Conservation (phyloP, 2,888 invertebrate species). For the Atethmia centrago region DNA sequence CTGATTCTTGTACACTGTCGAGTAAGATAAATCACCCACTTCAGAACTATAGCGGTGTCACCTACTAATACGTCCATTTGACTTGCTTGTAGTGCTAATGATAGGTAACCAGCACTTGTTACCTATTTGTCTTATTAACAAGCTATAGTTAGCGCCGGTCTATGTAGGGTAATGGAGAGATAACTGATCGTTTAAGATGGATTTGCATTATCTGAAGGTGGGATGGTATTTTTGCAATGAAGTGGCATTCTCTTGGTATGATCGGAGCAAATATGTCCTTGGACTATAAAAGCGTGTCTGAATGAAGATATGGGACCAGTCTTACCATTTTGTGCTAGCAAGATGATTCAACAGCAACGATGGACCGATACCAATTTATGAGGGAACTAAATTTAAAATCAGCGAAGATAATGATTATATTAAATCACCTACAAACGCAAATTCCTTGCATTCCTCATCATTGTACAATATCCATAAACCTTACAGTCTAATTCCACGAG, state of each 20-base stretch:
- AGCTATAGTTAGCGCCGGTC: conserved; percentile 43
- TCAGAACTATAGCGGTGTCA: conserved; percentile 48
- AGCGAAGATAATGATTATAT: neutral
- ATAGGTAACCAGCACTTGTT: conserved; percentile 39
- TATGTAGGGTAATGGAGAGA: conserved; percentile 59
- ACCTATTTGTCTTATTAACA: conserved; percentile 57
- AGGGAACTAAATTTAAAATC: neutral
- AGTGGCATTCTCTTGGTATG: neutral
- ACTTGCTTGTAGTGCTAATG: conserved; percentile 41
- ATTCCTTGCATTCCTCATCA: neutral
- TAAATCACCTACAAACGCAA: neutral
- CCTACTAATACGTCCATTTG: conserved; percentile 51
- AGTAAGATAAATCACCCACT: conserved; percentile 51
- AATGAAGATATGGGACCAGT: neutral
- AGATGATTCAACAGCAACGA: neutral
- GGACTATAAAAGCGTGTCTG: neutral
- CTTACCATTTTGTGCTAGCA: too few relatives aligned
- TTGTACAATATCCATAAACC: conserved; percentile 27
- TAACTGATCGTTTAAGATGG: conserved; percentile 35
- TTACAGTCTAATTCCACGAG: conserved; percentile 8
- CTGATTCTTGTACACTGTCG: conserved; percentile 49
- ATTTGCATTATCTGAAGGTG: conserved; percentile 39
- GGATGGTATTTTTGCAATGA: conserved; percentile 11
- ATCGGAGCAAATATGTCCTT: neutral
- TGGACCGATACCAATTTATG: neutral